phyloP scores from a whole-genome alignment of 2,113 vertebrate genomes.

The Calyptomena viridis region DNA sequence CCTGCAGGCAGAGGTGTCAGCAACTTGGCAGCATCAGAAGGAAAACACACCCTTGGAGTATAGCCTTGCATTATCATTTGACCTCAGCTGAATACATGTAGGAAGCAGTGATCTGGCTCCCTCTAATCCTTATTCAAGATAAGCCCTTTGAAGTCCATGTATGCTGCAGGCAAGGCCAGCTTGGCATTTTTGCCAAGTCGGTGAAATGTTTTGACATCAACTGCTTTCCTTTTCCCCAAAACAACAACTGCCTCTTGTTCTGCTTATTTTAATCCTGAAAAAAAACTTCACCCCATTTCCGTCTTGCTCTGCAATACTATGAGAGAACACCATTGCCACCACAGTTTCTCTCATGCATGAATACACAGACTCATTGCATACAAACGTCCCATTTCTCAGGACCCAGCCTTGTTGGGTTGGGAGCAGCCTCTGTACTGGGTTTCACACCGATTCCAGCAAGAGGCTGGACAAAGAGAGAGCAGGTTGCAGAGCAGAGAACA shows the following conservation, averaged over 20 bases:
- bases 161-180: not conserved
- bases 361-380: not conserved
- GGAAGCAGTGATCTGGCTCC: conserved; percentile 17
- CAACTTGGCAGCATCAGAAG: not conserved
- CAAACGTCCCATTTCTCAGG: not conserved
- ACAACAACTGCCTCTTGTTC: conserved; percentile 36
- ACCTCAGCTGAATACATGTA: not conserved
- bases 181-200: conserved; percentile 25
- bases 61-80: not conserved
- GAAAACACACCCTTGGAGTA: conserved; percentile 11
- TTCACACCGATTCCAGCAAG: not conserved
- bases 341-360: not conserved
- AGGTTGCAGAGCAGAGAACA: not conserved
- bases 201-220: conserved; percentile 49
- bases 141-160: conserved; percentile 35
- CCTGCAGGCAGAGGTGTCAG: not conserved
- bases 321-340: not conserved
- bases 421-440: not conserved
- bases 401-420: not conserved
- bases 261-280: conserved; percentile 7
- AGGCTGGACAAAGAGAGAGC: not conserved
- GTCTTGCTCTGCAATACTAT: not conserved
- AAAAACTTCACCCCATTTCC: not conserved
- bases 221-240: conserved; percentile 29
- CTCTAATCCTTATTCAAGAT: conserved; percentile 31